These are phyloP conservation scores for Mus pahari DNA, from an alignment of 2,113 vertebrate species.

Conservation along the genomic window DNA sequence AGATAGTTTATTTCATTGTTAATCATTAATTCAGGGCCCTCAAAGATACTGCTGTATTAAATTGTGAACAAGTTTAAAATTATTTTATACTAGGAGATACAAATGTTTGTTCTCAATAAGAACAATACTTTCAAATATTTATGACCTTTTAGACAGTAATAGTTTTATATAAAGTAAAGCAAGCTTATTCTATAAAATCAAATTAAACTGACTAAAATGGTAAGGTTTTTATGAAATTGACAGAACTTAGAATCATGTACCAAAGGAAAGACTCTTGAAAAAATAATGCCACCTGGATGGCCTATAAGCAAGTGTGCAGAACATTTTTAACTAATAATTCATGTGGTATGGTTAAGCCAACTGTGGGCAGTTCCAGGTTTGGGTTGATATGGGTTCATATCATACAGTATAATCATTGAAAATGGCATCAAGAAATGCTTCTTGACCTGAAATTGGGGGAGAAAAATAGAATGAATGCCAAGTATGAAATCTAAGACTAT, in stretches of 20 bases:
- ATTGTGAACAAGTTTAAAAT: background rate
- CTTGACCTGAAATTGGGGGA: background rate
- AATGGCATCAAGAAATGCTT: background rate
- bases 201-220: background rate
- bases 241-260: background rate
- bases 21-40: background rate
- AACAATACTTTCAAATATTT: background rate
- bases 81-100: background rate
- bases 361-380: background rate
- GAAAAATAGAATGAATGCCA: background rate
- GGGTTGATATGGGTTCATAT: background rate
- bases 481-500: background rate
- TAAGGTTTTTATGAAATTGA: background rate
- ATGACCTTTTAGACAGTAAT: too few species aligned
- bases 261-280: background rate
- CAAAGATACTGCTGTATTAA: background rate
- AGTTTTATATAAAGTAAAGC: background rate
- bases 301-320: background rate
- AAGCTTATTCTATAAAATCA: background rate
- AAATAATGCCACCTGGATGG: background rate
- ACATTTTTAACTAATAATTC: background rate
- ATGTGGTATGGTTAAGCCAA: background rate
- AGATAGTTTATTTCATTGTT: background rate
- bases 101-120: background rate
- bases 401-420: background rate